A percentile compares a stretch with the other conserved stretches of the same genome.
Evolutionary conservation across 2,888 invertebrate species (phyloP).

Genomic region (Arge pagana): DNA sequence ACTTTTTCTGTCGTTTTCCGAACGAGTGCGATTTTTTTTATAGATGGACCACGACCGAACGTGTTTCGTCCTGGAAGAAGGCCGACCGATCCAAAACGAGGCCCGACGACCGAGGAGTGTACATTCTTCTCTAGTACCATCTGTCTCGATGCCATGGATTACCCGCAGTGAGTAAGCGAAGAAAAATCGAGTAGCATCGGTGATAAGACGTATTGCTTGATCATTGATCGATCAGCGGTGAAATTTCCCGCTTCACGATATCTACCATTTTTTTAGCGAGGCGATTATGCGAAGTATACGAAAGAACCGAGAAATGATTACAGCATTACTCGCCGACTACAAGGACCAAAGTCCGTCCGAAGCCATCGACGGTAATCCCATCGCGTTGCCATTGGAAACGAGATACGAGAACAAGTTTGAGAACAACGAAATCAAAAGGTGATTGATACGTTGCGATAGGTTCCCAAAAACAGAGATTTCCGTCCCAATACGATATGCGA

Average conservation of each 20-base stretch:
- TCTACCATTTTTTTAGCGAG: slow-evolving; percentile 59
- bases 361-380: slow-evolving; percentile 64
- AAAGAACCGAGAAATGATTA: slow-evolving; percentile 70
- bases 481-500: background rate
- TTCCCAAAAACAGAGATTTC: no score
- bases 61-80: slow-evolving; percentile 45
- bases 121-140: slow-evolving; percentile 74
- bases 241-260: background rate
- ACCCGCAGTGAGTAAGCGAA: slow-evolving; percentile 72
- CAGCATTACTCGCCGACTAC: slow-evolving; percentile 73
- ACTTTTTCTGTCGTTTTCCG: no score
- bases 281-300: slow-evolving; percentile 71
- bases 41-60: slow-evolving; percentile 49
- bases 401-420: slow-evolving; percentile 44
- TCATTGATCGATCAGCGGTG: background rate
- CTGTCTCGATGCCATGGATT: slow-evolving; percentile 74
- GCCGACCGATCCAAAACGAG: slow-evolving; percentile 45
- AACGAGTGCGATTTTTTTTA: no score
- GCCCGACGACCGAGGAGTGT: slow-evolving; percentile 59
- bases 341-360: slow-evolving; percentile 63
- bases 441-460: slow-evolving; percentile 22
- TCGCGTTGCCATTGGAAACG: slow-evolving; percentile 42
- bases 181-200: background rate
- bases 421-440: slow-evolving; percentile 55
- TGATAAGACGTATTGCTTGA: background rate